phyloP scores from a whole-genome alignment of 2,113 vertebrate genomes.

The Nicator chloris region DNA sequence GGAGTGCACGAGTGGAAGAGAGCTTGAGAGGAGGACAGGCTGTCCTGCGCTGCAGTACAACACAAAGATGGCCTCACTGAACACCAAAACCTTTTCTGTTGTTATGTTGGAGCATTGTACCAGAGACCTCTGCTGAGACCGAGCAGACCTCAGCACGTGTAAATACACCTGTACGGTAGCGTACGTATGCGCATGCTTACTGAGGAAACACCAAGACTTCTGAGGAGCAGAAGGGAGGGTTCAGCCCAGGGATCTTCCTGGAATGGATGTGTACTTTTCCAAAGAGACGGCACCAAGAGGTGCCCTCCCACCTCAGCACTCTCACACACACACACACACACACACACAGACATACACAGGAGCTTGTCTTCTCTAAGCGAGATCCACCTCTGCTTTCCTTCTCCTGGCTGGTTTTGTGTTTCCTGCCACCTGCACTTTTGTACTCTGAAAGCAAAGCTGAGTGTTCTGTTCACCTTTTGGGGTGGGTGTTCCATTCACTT shows the following conservation, averaged over 20 bases:
- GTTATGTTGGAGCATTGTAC: constrained; percentile 31
- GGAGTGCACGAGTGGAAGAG: neutral
- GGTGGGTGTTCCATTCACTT: neutral
- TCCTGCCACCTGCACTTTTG: neutral
- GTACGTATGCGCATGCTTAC: constrained; percentile 18
- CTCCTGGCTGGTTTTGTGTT: constrained; percentile 17
- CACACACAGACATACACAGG: rapidly evolving
- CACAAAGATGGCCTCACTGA: constrained; percentile 9
- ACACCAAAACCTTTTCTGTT: constrained; percentile 45
- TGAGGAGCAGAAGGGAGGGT: neutral
- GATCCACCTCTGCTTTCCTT: neutral
- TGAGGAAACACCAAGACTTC: constrained; percentile 23
- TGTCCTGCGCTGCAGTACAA: neutral
- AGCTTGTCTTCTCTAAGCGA: neutral
- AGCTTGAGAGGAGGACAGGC: neutral
- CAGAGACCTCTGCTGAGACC: constrained; percentile 48
- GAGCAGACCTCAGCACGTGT: constrained; percentile 49
- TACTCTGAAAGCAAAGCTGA: constrained; percentile 1
- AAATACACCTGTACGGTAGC: constrained; percentile 60
- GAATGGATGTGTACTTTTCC: neutral
- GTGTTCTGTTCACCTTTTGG: neutral
- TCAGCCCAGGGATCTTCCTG: neutral
- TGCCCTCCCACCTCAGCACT: neutral
- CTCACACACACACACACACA: too few relatives aligned
- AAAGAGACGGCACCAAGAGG: neutral